Conservation (phyloP, 2,113 vertebrate species). For the Boleophthalmus pectinirostris region DNA sequence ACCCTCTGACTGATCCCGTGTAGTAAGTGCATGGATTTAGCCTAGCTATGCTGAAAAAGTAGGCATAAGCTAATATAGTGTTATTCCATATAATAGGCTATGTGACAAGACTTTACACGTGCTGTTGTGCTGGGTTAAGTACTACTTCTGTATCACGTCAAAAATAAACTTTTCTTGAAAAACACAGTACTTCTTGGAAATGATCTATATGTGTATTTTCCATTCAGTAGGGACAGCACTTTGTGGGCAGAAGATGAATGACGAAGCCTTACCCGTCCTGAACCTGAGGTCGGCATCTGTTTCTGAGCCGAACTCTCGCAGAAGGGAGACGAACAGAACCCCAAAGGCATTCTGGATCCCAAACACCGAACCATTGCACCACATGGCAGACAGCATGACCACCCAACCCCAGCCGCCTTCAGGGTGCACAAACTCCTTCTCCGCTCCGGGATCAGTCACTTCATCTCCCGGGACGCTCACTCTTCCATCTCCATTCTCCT, state of each 20-base stretch:
- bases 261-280: conserved; percentile 83
- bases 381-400: conserved; percentile 96
- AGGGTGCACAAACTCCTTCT: conserved; percentile 76
- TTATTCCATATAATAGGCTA: not conserved
- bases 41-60: not conserved
- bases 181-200: not conserved
- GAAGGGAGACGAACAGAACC: conserved; percentile 85
- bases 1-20: not conserved
- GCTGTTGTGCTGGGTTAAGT: too few relatives aligned
- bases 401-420: conserved; percentile 98
- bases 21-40: not conserved
- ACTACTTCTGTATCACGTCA: not conserved
- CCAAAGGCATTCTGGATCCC: conserved; percentile 97
- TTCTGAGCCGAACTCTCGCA: conserved; percentile 80
- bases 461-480: conserved; percentile 26
- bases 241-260: not conserved
- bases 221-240: not conserved
- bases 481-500: conserved; percentile 48
- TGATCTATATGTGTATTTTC: not conserved
- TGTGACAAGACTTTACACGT: not conserved
- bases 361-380: conserved; percentile 96
- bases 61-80: not conserved
- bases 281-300: conserved; percentile 81
- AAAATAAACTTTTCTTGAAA: not conserved
- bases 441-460: not conserved